Percentiles rank a stretch among this genome's conserved stretches.
Evolutionary conservation across 1,140 invertebrate genomes (phyloP).

Genomic region (Metopolophium dirhodum): DNA sequence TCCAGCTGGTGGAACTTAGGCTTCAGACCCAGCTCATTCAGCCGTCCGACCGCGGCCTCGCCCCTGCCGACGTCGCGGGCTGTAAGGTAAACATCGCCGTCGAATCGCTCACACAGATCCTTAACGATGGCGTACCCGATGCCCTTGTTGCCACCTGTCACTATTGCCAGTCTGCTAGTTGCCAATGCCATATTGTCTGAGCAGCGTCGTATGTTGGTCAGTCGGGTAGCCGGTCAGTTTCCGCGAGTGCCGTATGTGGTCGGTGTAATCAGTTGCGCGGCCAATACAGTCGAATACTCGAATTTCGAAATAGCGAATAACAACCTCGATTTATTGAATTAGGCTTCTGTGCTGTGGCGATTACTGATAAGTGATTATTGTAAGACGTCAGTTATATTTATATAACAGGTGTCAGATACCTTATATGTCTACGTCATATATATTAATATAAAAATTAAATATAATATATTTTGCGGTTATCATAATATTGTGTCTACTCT

Average conservation of each 20-base stretch:
- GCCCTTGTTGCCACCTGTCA: conserved; percentile 72
- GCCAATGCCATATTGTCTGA: conserved; percentile 33
- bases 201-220: background rate
- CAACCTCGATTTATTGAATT: background rate
- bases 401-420: too few species aligned
- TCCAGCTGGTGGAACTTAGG: conserved; percentile 74
- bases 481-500: too few species aligned
- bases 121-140: conserved; percentile 70
- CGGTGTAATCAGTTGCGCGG: too few species aligned
- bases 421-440: too few species aligned
- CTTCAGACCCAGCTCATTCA: conserved; percentile 64
- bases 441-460: too few species aligned
- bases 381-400: too few species aligned
- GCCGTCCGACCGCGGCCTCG: conserved; percentile 66
- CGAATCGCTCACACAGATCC: conserved; percentile 70
- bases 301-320: background rate
- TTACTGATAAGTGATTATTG: too few species aligned
- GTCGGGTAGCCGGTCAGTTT: too few species aligned
- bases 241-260: too few species aligned
- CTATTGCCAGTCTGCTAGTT: conserved; percentile 62
- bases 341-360: too few species aligned
- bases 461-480: too few species aligned
- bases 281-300: too few species aligned
- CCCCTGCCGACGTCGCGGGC: conserved; percentile 69
- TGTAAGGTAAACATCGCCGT: conserved; percentile 72